Conservation (phyloP, 2,113 vertebrate genomes). For the Cygnus atratus region DNA sequence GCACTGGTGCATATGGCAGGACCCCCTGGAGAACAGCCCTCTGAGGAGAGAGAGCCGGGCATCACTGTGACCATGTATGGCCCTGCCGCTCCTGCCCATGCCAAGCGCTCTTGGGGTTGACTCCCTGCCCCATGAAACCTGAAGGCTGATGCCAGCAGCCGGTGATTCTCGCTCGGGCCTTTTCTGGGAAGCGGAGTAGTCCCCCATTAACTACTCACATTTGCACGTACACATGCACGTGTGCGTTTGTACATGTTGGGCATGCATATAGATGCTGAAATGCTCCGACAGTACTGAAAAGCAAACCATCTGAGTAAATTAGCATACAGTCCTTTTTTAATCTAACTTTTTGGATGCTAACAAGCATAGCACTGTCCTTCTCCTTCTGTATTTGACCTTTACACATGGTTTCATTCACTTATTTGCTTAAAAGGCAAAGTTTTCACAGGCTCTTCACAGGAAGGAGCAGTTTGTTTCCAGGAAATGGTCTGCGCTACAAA, state of each 20-base stretch:
- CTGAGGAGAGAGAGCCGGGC: no score
- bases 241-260: not conserved
- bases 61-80: not conserved
- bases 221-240: fast-evolving
- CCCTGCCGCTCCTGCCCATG: constrained; percentile 1
- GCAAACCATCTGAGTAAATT: not conserved
- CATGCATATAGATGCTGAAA: not conserved
- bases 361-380: not conserved
- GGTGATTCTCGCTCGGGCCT: constrained; percentile 55
- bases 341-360: not conserved
- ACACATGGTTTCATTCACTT: not conserved
- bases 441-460: not conserved
- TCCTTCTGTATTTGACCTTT: constrained; percentile 15
- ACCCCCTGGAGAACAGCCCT: constrained; percentile 40
- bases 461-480: not conserved
- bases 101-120: constrained; percentile 68
- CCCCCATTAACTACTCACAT: not conserved
- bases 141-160: constrained; percentile 66
- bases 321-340: constrained; percentile 18
- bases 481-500: not conserved
- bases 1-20: constrained; percentile 46
- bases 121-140: constrained; percentile 62
- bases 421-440: not conserved
- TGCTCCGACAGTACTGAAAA: constrained; percentile 2
- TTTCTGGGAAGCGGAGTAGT: not conserved